Evolutionary conservation across 2,888 invertebrate species (phyloP).

Genomic region (Aspidiotus destructor): DNA sequence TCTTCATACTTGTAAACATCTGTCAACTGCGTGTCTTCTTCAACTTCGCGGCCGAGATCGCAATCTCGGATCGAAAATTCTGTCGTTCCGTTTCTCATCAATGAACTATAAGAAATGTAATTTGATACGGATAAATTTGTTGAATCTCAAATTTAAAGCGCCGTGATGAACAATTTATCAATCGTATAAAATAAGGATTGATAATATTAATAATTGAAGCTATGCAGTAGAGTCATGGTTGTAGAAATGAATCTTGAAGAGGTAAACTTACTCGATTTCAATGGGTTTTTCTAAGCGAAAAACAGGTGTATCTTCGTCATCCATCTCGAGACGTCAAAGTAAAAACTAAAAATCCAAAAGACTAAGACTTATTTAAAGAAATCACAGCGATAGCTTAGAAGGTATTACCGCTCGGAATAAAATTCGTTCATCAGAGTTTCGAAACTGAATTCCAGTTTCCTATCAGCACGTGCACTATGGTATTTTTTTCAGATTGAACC

Average conservation of each 20-base stretch:
- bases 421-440: too few species aligned
- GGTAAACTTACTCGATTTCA: not conserved
- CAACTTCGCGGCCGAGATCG: conserved; percentile 6
- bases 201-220: not conserved
- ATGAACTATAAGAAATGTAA: not conserved
- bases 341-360: too few species aligned
- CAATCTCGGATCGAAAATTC: conserved; percentile 11
- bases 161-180: not conserved
- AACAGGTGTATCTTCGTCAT: not conserved
- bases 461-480: too few species aligned
- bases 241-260: not conserved
- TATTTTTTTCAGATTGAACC: too few species aligned
- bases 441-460: too few species aligned
- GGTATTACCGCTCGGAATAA: too few species aligned
- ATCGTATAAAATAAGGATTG: not conserved
- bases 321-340: too few species aligned
- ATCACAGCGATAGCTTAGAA: too few species aligned
- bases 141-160: not conserved
- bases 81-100: not conserved
- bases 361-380: too few species aligned
- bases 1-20: not conserved
- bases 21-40: conserved; percentile 8
- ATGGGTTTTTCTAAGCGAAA: conserved; percentile 9
- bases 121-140: too few species aligned
- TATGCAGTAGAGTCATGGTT: not conserved